Percentiles rank a stretch among this genome's conserved stretches.
Evolutionary conservation across 2,888 invertebrate genomes (phyloP).

Genomic region (Polyommatus iphigenia): DNA sequence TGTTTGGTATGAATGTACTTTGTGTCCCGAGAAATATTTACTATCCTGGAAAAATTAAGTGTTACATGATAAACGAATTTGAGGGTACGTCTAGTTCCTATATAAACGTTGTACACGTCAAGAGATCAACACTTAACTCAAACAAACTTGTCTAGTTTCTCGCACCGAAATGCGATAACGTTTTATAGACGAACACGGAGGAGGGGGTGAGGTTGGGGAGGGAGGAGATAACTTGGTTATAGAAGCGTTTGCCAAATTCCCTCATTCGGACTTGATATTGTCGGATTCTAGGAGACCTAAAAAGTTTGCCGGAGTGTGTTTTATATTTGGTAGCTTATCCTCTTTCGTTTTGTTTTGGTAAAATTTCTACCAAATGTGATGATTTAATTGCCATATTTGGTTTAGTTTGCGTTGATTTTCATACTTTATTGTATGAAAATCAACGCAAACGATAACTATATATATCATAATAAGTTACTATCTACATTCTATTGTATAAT

Average conservation of each 20-base stretch:
- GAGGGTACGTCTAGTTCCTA: not conserved
- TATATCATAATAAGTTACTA: no score
- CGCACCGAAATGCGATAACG: not conserved
- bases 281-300: constrained; percentile 5
- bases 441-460: no score
- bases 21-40: no score
- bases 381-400: no score
- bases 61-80: no score
- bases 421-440: no score
- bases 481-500: no score
- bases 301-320: not conserved
- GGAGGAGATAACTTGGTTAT: not conserved
- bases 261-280: not conserved
- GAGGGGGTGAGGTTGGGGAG: not conserved
- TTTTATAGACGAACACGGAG: not conserved
- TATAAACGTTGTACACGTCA: not conserved
- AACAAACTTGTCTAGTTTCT: constrained; percentile 5
- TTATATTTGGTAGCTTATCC: not conserved
- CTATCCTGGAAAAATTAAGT: no score
- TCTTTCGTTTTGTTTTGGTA: not conserved
- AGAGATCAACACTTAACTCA: not conserved
- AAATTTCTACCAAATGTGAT: not conserved
- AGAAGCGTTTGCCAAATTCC: constrained; percentile 10
- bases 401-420: no score
- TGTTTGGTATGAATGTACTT: no score